These are phyloP conservation scores for Nesidiocoris tenuis DNA, from an alignment of 2,888 invertebrate species.

Conservation along the genomic window DNA sequence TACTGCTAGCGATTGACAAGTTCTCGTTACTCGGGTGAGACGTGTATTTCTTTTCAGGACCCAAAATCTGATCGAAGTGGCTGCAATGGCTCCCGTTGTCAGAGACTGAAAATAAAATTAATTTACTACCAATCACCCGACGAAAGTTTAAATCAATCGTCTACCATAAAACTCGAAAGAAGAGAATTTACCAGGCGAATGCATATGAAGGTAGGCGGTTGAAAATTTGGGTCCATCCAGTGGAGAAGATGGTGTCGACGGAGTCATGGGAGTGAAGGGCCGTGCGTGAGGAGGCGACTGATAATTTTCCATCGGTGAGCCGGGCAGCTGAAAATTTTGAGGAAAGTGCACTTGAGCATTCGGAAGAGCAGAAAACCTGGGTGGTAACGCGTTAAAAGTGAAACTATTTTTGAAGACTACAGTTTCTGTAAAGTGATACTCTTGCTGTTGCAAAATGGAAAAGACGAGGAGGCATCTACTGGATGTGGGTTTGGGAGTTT, in stretches of 20 bases:
- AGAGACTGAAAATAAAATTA: no score
- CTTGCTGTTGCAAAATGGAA: no score
- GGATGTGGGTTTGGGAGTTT: no score
- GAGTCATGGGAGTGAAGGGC: constrained; percentile 50
- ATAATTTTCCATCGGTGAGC: constrained; percentile 51
- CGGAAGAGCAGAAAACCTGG: no score
- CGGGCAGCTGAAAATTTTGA: constrained; percentile 5
- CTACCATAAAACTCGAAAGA: not conserved
- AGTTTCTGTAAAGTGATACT: no score
- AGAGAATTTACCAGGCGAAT: constrained; percentile 55
- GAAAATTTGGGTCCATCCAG: constrained; percentile 50
- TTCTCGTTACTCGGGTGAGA: constrained; percentile 43
- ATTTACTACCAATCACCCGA: no score
- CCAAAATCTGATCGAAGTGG: constrained; percentile 44
- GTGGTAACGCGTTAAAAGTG: no score
- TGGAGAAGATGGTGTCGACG: constrained; percentile 49
- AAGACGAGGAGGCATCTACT: no score
- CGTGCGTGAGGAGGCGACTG: constrained; percentile 51
- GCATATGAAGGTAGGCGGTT: constrained; percentile 58
- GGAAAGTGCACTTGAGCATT: no score
- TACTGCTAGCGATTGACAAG: constrained; percentile 46
- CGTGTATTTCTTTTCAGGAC: constrained; percentile 46
- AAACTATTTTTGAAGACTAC: no score
- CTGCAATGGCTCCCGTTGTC: constrained; percentile 40
- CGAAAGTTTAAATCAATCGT: constrained; percentile 10